phyloP scores from a whole-genome alignment of 2,113 vertebrate genomes.

The Fregetta grallaria region DNA sequence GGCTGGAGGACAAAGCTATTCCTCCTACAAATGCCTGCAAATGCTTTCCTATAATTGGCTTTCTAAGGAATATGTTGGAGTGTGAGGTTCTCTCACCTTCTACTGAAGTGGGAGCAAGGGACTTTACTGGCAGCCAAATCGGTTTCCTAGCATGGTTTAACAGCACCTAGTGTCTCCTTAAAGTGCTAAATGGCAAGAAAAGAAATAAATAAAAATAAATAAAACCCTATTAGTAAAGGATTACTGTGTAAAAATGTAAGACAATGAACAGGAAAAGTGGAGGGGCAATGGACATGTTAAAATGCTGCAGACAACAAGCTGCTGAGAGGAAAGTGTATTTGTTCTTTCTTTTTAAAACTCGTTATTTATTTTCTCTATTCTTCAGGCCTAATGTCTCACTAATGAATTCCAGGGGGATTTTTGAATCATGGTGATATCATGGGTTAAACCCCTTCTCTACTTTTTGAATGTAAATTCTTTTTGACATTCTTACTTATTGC shows the following conservation, averaged over 20 bases:
- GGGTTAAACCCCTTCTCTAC: conserved; percentile 75
- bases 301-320: conserved; percentile 42
- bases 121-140: not conserved
- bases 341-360: conserved; percentile 59
- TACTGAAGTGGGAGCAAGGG: not conserved
- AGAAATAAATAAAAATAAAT: conserved; percentile 25
- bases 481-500: conserved; percentile 80
- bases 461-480: conserved; percentile 84
- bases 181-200: not conserved
- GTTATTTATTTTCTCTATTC: conserved; percentile 67
- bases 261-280: conserved; percentile 30
- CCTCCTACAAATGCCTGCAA: not conserved
- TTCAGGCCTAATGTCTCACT: conserved; percentile 42
- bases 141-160: not conserved
- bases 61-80: not conserved
- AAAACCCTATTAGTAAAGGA: conserved; percentile 14
- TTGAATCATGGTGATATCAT: conserved; percentile 80
- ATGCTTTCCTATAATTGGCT: not conserved
- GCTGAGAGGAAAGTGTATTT: conserved; percentile 49
- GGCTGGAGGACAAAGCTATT: not conserved
- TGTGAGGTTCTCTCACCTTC: not conserved
- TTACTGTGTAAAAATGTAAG: conserved; percentile 48
- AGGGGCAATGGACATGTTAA: not conserved
- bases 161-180: not conserved
- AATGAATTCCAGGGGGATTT: conserved; percentile 72